Evolutionary conservation across 2,888 invertebrate genomes (phyloP).

Genomic region (Lordiphosa fenestrarum): DNA sequence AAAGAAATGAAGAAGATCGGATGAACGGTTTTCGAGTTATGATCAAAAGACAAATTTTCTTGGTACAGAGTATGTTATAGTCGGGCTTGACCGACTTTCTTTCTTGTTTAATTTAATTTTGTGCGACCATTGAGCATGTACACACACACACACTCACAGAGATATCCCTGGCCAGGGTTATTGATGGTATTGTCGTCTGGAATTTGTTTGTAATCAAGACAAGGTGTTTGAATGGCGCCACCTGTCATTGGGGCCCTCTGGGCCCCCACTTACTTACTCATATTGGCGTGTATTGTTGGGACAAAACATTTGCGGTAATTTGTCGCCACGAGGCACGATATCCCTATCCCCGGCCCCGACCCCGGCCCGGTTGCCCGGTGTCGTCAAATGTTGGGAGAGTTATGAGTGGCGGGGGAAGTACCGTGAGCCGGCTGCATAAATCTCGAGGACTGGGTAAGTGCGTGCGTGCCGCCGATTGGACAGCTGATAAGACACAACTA

Average conservation of each 20-base stretch:
- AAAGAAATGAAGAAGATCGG: too few species aligned
- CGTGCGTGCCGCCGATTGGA: conserved; percentile 57
- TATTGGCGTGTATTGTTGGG: conserved; percentile 36
- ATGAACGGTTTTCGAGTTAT: too few species aligned
- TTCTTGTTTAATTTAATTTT: too few species aligned
- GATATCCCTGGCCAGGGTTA: neutral
- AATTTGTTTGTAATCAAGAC: conserved; percentile 35
- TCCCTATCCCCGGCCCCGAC: too few species aligned
- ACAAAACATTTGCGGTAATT: conserved; percentile 45
- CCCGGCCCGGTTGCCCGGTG: neutral
- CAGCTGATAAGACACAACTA: conserved; percentile 35
- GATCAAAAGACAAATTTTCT: too few species aligned
- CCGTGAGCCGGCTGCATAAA: conserved; percentile 58
- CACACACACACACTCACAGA: too few species aligned
- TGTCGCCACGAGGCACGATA: conserved; percentile 55
- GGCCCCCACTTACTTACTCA: neutral
- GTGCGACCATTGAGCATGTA: too few species aligned
- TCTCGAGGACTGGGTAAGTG: conserved; percentile 20
- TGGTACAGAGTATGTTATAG: too few species aligned
- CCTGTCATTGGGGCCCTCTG: conserved; percentile 31
- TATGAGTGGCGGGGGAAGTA: conserved; percentile 21
- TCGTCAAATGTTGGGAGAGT: conserved; percentile 10
- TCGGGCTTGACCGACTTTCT: too few species aligned
- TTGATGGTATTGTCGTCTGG: conserved; percentile 1
- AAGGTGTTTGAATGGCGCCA: conserved; percentile 52